These are phyloP conservation scores for Myotis myotis DNA, from an alignment of 2,797 vertebrate genomes.

Conservation along the genomic window DNA sequence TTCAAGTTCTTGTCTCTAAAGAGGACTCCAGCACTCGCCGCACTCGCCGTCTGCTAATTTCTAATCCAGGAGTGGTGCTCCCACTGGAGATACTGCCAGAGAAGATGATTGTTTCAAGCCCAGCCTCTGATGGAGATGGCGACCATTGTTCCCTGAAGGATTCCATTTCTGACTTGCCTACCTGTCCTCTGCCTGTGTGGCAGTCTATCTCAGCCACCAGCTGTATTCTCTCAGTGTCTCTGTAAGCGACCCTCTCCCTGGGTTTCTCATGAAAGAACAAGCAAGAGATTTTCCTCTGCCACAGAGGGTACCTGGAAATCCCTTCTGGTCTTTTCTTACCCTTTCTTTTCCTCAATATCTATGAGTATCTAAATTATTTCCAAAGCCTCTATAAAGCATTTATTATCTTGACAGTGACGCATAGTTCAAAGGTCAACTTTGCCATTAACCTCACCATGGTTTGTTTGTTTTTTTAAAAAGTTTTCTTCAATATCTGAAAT, in stretches of 20 bases:
- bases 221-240: not conserved
- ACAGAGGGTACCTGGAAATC: not conserved
- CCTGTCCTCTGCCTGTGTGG: not conserved
- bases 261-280: not conserved
- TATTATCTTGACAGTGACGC: not conserved
- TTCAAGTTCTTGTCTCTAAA: not conserved
- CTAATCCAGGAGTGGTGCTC: not conserved
- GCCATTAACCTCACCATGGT: not conserved
- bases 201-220: not conserved
- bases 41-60: not conserved
- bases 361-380: conserved; percentile 36
- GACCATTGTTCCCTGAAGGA: not conserved
- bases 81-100: not conserved
- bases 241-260: not conserved
- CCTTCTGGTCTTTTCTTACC: not conserved
- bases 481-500: conserved; percentile 13
- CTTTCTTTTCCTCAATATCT: not conserved
- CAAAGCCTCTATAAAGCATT: not conserved
- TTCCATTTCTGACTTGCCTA: not conserved
- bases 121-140: not conserved
- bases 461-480: not conserved
- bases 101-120: not conserved
- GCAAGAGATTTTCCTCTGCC: not conserved
- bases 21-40: not conserved
- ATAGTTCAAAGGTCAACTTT: not conserved